Conservation (phyloP, 1,140 invertebrate species). For the Drosophila ogumai region DNA sequence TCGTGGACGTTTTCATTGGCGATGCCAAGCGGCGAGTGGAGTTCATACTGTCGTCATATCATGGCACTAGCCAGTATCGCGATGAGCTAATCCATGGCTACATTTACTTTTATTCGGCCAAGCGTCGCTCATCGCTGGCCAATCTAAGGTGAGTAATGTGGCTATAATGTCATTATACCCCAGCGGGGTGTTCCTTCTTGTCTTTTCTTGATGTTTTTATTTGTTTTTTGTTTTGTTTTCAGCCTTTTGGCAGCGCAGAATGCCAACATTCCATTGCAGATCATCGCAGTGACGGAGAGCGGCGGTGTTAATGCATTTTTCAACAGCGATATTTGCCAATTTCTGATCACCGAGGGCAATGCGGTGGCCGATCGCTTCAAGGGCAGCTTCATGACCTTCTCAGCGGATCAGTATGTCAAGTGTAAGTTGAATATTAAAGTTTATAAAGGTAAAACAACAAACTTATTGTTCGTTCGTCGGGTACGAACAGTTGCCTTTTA, state of each 20-base stretch:
- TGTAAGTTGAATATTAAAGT: constrained; percentile 44
- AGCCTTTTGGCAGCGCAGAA: constrained; percentile 98
- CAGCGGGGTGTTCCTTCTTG: neutral
- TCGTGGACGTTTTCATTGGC: constrained; percentile 95
- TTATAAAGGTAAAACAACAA: neutral
- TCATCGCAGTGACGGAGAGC: constrained; percentile 96
- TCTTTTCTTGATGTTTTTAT: too few species aligned
- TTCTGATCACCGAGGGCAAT: constrained; percentile 96
- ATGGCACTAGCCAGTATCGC: constrained; percentile 95
- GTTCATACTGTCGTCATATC: constrained; percentile 97
- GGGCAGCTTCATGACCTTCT: constrained; percentile 94
- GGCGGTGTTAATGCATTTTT: constrained; percentile 95
- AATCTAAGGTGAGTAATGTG: constrained; percentile 91
- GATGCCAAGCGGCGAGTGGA: constrained; percentile 95
- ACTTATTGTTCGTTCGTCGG: neutral
- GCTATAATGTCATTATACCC: too few species aligned
- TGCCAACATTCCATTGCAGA: constrained; percentile 97
- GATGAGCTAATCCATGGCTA: constrained; percentile 98
- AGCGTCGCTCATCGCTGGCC: constrained; percentile 96
- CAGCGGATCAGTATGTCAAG: constrained; percentile 82
- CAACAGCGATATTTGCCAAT: constrained; percentile 94
- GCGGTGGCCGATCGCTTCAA: constrained; percentile 95
- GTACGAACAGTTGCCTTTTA: constrained; percentile 93
- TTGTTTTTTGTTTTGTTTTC: constrained; percentile 6
- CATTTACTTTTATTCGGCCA: constrained; percentile 97